A percentile compares a stretch with the other conserved stretches of the same genome.
These are phyloP conservation scores for Linnaemya vulpina DNA, from an alignment of 2,888 invertebrate species.

Conservation along the genomic window DNA sequence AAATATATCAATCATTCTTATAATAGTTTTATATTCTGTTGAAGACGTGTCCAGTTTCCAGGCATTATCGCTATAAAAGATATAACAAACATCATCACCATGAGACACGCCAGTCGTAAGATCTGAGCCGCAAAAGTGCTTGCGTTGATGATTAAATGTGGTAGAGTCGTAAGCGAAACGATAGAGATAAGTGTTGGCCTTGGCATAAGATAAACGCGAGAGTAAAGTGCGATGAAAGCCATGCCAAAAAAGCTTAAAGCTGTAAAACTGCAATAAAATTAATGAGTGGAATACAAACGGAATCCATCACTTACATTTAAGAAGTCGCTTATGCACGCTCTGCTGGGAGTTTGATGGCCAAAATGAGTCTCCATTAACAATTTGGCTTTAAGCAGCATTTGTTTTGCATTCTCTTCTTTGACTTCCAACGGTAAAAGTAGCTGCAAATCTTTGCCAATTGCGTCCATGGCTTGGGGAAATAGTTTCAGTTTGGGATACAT, in stretches of 20 bases:
- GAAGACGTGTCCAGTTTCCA: conserved; percentile 72
- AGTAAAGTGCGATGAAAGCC: conserved; percentile 78
- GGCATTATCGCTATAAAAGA: conserved; percentile 76
- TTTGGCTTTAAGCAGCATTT: conserved; percentile 71
- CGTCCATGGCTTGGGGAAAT: conserved; percentile 72
- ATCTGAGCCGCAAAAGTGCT: conserved; percentile 77
- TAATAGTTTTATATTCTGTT: conserved; percentile 77
- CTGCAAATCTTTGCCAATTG: conserved; percentile 67
- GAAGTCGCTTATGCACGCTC: conserved; percentile 78
- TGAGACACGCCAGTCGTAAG: conserved; percentile 79
- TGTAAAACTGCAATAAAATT: conserved; percentile 75
- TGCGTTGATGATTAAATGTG: conserved; percentile 78
- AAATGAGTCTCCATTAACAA: conserved; percentile 83
- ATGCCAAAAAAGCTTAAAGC: conserved; percentile 81
- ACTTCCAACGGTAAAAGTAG: conserved; percentile 74
- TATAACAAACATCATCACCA: conserved; percentile 81
- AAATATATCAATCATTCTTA: conserved; percentile 78
- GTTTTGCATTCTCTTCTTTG: conserved; percentile 53
- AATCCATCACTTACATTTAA: conserved; percentile 77
- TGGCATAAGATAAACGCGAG: conserved; percentile 76
- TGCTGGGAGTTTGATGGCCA: conserved; percentile 78
- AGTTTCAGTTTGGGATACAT: conserved; percentile 76
- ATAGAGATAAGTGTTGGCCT: conserved; percentile 79
- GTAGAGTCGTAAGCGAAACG: conserved; percentile 82
- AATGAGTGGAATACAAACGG: background rate